Conservation (phyloP, 2,888 invertebrate species). For the Eurois occulta region DNA sequence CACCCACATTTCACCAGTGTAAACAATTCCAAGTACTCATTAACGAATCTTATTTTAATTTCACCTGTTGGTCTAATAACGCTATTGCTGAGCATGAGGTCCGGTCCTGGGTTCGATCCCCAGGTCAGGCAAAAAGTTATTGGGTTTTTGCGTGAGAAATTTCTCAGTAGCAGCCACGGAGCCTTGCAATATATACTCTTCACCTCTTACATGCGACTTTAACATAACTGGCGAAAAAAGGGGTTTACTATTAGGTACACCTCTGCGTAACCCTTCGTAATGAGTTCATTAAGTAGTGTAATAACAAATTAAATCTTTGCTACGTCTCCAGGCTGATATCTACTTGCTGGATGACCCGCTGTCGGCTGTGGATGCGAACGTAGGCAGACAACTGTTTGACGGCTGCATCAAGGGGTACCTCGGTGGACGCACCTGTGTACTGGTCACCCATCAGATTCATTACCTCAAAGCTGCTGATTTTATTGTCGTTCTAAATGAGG, state of each 20-base stretch:
- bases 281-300: neutral
- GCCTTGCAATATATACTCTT: neutral
- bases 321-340: constrained; percentile 91
- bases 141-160: neutral
- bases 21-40: no score
- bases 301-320: neutral
- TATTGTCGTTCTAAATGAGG: constrained; percentile 90
- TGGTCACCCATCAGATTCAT: constrained; percentile 97
- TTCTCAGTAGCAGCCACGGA: neutral
- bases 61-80: neutral
- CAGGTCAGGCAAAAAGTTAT: neutral
- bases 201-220: neutral
- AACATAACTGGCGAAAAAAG: neutral
- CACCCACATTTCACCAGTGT: neutral
- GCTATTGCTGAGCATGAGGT: neutral
- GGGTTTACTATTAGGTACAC: neutral
- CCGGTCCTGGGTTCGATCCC: neutral
- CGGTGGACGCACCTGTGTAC: constrained; percentile 92
- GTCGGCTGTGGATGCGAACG: constrained; percentile 95
- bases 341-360: constrained; percentile 95
- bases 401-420: constrained; percentile 93
- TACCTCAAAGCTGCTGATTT: constrained; percentile 85
- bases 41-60: neutral
- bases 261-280: neutral
- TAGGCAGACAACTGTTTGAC: constrained; percentile 94